phyloP scores from a whole-genome alignment of 1,140 invertebrate species.

The Cydia pomonella region DNA sequence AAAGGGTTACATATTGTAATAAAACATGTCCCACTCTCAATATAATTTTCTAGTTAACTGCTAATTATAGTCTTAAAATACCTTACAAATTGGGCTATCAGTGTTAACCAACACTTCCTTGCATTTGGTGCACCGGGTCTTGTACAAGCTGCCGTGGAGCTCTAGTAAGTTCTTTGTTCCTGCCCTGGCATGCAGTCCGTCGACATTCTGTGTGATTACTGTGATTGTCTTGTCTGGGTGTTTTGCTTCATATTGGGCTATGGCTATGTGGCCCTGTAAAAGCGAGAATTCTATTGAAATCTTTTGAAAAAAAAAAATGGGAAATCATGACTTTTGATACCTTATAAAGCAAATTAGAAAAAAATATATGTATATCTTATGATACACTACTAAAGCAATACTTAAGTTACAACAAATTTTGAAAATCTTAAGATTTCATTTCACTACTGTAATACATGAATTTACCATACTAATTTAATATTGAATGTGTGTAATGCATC shows the following conservation, averaged over 20 bases:
- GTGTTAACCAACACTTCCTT: constrained; percentile 85
- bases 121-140: constrained; percentile 91
- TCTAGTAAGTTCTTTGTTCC: constrained; percentile 91
- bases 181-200: constrained; percentile 91
- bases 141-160: constrained; percentile 93
- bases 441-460: no score
- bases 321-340: no score
- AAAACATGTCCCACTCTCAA: no score
- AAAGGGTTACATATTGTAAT: background rate
- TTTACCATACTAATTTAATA: no score
- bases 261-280: constrained; percentile 88
- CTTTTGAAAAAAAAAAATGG: no score
- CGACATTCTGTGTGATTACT: constrained; percentile 96
- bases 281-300: background rate
- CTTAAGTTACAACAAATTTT: no score
- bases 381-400: no score
- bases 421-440: no score
- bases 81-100: constrained; percentile 91
- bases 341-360: no score
- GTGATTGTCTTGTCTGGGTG: constrained; percentile 83
- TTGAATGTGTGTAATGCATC: no score
- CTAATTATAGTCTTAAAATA: constrained; percentile 36
- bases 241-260: constrained; percentile 88
- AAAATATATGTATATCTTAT: no score
- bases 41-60: background rate